Evolutionary conservation across 2,888 invertebrate species (phyloP).

Genomic region (Drosophila buzzatii): DNA sequence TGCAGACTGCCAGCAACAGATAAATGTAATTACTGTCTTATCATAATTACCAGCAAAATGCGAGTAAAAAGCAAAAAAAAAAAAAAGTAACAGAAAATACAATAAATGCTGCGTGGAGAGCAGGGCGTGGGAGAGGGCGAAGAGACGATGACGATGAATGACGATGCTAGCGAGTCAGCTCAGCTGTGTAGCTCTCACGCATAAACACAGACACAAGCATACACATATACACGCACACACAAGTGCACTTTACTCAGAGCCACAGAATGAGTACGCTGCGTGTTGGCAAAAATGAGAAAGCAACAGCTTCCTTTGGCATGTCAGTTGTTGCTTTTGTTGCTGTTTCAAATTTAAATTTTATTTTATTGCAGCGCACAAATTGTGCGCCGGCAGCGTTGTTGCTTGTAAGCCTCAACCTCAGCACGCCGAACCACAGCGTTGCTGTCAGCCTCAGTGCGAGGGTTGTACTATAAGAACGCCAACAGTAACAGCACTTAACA

Average conservation of each 20-base stretch:
- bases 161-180: constrained; percentile 58
- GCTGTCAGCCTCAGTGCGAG: constrained; percentile 24
- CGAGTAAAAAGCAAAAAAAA: constrained; percentile 28
- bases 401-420: constrained; percentile 52
- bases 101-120: constrained; percentile 16
- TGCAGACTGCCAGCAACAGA: constrained; percentile 68
- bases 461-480: not conserved
- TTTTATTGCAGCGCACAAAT: constrained; percentile 79
- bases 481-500: not conserved
- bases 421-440: not conserved
- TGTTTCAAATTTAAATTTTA: constrained; percentile 79
- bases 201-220: constrained; percentile 8
- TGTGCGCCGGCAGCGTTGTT: constrained; percentile 73
- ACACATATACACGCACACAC: constrained; percentile 11
- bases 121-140: not conserved
- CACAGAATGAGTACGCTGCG: constrained; percentile 16
- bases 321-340: constrained; percentile 42
- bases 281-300: constrained; percentile 11
- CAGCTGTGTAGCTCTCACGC: constrained; percentile 48
- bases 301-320: constrained; percentile 53
- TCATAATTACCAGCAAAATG: constrained; percentile 74
- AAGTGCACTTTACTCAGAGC: constrained; percentile 44
- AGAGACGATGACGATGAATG: constrained; percentile 67
- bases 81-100: constrained; percentile 27
- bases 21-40: constrained; percentile 80